These are phyloP conservation scores for Elegia similella DNA, from an alignment of 2,888 invertebrate genomes.

Conservation along the genomic window DNA sequence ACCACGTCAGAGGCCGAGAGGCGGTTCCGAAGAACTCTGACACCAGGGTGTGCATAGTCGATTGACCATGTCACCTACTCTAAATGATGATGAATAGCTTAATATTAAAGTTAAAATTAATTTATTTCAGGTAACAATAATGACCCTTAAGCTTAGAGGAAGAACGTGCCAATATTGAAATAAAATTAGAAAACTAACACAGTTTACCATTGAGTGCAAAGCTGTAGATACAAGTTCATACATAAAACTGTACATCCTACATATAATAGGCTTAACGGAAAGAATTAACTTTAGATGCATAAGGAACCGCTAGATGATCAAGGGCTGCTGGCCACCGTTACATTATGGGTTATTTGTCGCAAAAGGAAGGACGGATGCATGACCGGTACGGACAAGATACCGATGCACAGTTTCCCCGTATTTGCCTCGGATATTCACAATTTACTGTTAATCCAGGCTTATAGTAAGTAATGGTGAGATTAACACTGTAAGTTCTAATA, in stretches of 20 bases:
- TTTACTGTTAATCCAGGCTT: constrained; percentile 51
- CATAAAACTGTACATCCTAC: background rate
- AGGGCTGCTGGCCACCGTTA: constrained; percentile 52
- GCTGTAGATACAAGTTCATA: too few species aligned
- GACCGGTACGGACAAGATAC: constrained; percentile 32
- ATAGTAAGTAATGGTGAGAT: constrained; percentile 6
- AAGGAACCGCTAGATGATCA: constrained; percentile 9
- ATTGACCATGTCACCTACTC: too few species aligned
- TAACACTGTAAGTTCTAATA: background rate
- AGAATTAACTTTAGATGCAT: constrained; percentile 3
- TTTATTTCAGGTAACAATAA: too few species aligned
- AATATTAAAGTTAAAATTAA: too few species aligned
- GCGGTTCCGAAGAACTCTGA: too few species aligned
- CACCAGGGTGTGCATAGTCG: too few species aligned
- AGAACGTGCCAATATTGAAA: too few species aligned
- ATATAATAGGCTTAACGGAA: constrained; percentile 3
- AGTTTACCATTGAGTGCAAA: too few species aligned
- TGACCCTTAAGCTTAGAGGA: too few species aligned
- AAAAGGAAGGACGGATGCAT: constrained; percentile 56
- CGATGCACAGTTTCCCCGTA: constrained; percentile 43
- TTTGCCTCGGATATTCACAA: constrained; percentile 44
- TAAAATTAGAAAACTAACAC: too few species aligned
- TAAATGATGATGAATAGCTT: too few species aligned
- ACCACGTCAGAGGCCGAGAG: too few species aligned
- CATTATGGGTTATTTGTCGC: constrained; percentile 65